Conservation (phyloP, 2,888 invertebrate genomes). For the Peribatodes rhomboidaria region DNA sequence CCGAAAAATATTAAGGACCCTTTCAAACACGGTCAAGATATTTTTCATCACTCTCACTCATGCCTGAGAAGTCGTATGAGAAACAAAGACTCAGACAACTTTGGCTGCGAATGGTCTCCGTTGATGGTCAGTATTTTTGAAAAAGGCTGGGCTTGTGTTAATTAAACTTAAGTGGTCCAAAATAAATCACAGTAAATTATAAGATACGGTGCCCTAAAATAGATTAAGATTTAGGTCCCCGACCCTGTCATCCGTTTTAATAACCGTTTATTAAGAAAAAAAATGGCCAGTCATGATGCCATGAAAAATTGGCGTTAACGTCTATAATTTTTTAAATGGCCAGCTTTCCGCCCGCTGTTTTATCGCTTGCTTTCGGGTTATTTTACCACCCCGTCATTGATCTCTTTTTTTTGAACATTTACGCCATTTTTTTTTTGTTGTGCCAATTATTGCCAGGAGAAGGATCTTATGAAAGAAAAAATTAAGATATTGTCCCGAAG, state of each 20-base stretch:
- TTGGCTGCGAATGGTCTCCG: background rate
- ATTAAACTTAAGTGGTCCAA: background rate
- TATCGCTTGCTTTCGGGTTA: constrained; percentile 5
- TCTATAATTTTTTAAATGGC: constrained; percentile 25
- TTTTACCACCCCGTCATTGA: too few species aligned
- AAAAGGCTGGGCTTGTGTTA: background rate
- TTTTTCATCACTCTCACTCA: too few species aligned
- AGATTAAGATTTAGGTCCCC: constrained; percentile 29
- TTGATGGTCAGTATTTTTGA: background rate
- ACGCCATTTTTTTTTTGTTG: too few species aligned
- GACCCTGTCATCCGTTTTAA: constrained; percentile 26
- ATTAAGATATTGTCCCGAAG: too few species aligned
- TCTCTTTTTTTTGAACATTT: too few species aligned
- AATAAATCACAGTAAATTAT: constrained; percentile 22
- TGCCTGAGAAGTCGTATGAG: background rate
- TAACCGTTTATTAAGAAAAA: constrained; percentile 30
- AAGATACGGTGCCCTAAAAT: constrained; percentile 23
- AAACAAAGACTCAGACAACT: background rate
- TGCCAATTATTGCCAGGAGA: too few species aligned
- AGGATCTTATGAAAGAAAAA: too few species aligned
- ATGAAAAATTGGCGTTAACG: constrained; percentile 18
- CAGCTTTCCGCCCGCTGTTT: constrained; percentile 7
- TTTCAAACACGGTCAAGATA: too few species aligned
- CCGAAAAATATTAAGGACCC: too few species aligned
- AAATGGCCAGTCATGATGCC: constrained; percentile 24